Evolutionary conservation across 30 jellyfish, hydroid and myxozoan species (phyloP).

Genomic region (Mastigias papua): DNA sequence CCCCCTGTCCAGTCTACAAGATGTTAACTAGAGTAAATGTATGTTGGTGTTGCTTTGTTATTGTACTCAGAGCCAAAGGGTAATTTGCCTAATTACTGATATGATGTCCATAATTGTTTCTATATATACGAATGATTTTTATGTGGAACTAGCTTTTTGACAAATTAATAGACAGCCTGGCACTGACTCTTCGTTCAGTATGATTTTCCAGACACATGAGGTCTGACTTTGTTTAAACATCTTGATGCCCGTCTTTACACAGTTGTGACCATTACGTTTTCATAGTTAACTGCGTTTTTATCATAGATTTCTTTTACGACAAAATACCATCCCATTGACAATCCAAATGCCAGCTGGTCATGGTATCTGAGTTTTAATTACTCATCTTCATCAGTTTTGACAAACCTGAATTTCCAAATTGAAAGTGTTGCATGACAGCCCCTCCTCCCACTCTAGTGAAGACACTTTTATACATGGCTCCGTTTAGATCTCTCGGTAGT

Average conservation of each 20-base stretch:
- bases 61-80: too few relatives aligned
- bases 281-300: not conserved
- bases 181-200: not conserved
- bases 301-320: not conserved
- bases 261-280: slow-evolving; percentile 7
- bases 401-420: not conserved
- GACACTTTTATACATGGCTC: too few relatives aligned
- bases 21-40: too few relatives aligned
- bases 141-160: too few relatives aligned
- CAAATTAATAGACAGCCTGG: not conserved
- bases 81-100: too few relatives aligned
- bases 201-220: not conserved
- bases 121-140: too few relatives aligned
- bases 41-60: too few relatives aligned
- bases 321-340: not conserved
- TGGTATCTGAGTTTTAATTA: not conserved
- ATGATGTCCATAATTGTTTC: too few relatives aligned
- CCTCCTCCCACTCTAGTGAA: too few relatives aligned
- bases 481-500: too few relatives aligned
- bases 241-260: slow-evolving; percentile 20
- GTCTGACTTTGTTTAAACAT: not conserved
- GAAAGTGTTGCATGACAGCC: not conserved
- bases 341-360: not conserved
- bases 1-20: too few relatives aligned
- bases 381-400: not conserved